phyloP scores from a whole-genome alignment of 2,888 invertebrate genomes.

The Gastracanthus pulcherrimus region DNA sequence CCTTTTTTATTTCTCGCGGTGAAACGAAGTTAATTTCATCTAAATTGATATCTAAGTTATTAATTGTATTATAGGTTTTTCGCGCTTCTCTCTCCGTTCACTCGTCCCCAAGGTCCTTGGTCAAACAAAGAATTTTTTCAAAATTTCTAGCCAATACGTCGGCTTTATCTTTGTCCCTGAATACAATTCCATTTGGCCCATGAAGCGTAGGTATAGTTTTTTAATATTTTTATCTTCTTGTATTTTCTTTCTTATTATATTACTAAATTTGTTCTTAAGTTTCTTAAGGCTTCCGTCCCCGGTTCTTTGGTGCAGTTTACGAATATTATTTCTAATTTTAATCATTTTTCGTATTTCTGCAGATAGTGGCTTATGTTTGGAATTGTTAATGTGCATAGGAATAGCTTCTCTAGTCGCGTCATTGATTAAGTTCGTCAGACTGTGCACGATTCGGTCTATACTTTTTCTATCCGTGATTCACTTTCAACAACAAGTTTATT shows the following conservation, averaged over 20 bases:
- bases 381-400: not conserved
- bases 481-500: too few species aligned
- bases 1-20: conserved; percentile 48
- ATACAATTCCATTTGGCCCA: too few species aligned
- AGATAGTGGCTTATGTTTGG: conserved; percentile 4
- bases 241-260: too few species aligned
- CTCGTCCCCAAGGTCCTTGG: conserved; percentile 2
- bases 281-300: not conserved
- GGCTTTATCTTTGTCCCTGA: too few species aligned
- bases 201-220: too few species aligned
- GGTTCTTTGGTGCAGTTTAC: conserved; percentile 45
- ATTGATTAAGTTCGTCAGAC: not conserved
- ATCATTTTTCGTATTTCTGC: conserved; percentile 28
- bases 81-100: conserved; percentile 20
- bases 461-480: too few species aligned
- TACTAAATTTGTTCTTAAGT: too few species aligned
- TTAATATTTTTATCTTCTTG: too few species aligned
- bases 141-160: too few species aligned
- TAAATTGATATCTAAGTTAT: conserved; percentile 32
- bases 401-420: too few species aligned
- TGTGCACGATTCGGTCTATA: too few species aligned
- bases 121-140: too few species aligned
- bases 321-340: conserved; percentile 31
- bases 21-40: conserved; percentile 7
- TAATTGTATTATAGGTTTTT: conserved; percentile 22